phyloP scores from a whole-genome alignment of 1,140 invertebrate genomes.

The Brachionus rubens region DNA sequence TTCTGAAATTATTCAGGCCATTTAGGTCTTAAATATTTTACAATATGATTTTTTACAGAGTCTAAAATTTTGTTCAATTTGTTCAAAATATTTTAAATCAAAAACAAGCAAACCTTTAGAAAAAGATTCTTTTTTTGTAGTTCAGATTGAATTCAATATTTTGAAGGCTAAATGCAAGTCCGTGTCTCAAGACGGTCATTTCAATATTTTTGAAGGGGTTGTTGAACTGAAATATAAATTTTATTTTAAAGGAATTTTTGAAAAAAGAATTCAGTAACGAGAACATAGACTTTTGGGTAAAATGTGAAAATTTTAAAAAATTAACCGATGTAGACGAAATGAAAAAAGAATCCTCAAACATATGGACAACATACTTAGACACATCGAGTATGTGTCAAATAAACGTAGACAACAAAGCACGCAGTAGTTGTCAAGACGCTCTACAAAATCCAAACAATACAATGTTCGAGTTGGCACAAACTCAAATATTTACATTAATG shows the following conservation, averaged over 20 bases:
- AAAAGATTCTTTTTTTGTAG: no score
- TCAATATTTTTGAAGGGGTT: no score
- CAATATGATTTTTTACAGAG: no score
- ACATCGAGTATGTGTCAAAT: constrained; percentile 38
- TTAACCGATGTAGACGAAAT: constrained; percentile 55
- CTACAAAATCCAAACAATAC: constrained; percentile 7
- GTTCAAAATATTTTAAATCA: no score
- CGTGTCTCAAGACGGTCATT: no score
- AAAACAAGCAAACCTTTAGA: no score
- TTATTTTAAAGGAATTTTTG: constrained; percentile 72
- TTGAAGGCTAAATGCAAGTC: no score
- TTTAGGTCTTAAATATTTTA: no score
- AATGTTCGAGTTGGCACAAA: constrained; percentile 67
- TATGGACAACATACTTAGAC: constrained; percentile 45
- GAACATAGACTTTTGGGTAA: constrained; percentile 92
- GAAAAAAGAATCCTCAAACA: constrained; percentile 42
- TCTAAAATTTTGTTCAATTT: no score
- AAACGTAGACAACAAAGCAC: constrained; percentile 55
- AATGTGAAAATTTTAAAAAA: constrained; percentile 77
- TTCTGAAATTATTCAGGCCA: no score
- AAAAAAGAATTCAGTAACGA: constrained; percentile 94
- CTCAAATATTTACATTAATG: constrained; percentile 94
- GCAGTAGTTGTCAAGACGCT: constrained; percentile 59
- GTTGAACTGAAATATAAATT: neutral
- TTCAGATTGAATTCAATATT: no score